phyloP scores from a whole-genome alignment of 2,113 vertebrate genomes.

The Sceloporus tristichus region DNA sequence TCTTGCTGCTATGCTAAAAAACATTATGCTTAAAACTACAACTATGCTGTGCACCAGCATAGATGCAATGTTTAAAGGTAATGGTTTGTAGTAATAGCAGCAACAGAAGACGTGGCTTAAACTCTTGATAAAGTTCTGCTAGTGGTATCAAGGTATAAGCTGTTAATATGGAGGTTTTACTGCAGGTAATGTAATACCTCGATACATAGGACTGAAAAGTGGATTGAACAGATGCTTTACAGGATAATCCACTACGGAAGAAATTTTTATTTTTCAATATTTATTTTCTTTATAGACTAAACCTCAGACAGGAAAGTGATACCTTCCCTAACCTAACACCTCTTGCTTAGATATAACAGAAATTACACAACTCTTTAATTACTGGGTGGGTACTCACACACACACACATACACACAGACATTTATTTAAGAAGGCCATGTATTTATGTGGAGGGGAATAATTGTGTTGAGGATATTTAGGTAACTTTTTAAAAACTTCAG shows the following conservation, averaged over 20 bases:
- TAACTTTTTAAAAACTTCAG: conserved; percentile 39
- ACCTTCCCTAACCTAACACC: neutral
- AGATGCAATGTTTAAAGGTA: too few relatives aligned
- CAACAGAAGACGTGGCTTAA: too few relatives aligned
- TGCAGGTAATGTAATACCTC: neutral
- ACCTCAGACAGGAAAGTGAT: neutral
- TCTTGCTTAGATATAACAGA: neutral
- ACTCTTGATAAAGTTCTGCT: conserved; percentile 23
- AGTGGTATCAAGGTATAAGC: conserved; percentile 19
- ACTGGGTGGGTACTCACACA: neutral
- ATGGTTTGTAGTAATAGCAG: too few relatives aligned
- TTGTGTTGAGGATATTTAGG: neutral
- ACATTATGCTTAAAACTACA: conserved; percentile 24
- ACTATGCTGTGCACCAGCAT: neutral
- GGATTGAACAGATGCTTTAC: neutral
- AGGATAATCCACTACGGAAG: conserved; percentile 7
- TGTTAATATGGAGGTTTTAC: conserved; percentile 18
- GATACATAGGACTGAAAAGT: neutral
- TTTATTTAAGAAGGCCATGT: too few relatives aligned
- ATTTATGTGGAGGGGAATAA: neutral
- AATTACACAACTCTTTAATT: conserved; percentile 11
- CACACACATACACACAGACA: neutral
- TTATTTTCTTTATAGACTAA: conserved; percentile 24
- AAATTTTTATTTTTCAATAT: conserved; percentile 18
- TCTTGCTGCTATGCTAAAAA: neutral